These are phyloP conservation scores for Temnothorax unifasciatus DNA, from an alignment of 2,888 invertebrate genomes.

Conservation along the genomic window DNA sequence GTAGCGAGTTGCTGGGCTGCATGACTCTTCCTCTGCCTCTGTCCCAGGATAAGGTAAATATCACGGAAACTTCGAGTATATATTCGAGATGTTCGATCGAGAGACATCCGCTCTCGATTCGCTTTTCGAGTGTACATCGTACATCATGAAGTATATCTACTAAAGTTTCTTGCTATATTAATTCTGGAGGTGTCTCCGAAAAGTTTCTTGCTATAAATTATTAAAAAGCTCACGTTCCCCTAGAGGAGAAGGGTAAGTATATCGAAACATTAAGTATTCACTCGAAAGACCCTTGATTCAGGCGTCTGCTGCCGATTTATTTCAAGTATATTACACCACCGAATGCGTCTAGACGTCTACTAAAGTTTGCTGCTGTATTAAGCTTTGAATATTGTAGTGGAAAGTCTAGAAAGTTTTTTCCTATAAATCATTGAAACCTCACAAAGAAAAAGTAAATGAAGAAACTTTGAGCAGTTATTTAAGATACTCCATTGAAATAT, in stretches of 20 bases:
- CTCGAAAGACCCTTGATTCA: not conserved
- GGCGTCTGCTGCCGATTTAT: slow-evolving; percentile 22
- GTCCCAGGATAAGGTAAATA: slow-evolving; percentile 91
- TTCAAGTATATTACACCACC: slow-evolving; percentile 6
- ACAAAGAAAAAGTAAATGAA: not conserved
- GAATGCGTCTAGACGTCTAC: not conserved
- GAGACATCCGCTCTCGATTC: slow-evolving; percentile 14
- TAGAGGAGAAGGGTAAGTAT: not conserved
- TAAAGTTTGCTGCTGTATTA: slow-evolving; percentile 28
- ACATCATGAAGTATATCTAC: not conserved
- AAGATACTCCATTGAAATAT: not conserved
- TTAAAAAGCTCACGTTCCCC: slow-evolving; percentile 15
- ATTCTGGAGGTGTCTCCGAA: not conserved
- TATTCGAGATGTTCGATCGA: slow-evolving; percentile 33
- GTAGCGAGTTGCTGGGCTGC: slow-evolving; percentile 97
- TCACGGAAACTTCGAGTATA: slow-evolving; percentile 72
- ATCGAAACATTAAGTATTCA: slow-evolving; percentile 38
- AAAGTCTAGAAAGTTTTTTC: slow-evolving; percentile 16
- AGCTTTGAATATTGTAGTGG: slow-evolving; percentile 11
- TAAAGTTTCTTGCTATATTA: slow-evolving; percentile 12
- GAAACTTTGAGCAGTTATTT: not conserved
- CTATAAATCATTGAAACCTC: slow-evolving; percentile 9
- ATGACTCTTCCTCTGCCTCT: slow-evolving; percentile 96
- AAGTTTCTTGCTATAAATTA: slow-evolving; percentile 20
- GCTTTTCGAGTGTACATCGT: slow-evolving; percentile 6